Conservation (phyloP, 2,113 vertebrate genomes). For the Onychostruthus taczanowskii region DNA sequence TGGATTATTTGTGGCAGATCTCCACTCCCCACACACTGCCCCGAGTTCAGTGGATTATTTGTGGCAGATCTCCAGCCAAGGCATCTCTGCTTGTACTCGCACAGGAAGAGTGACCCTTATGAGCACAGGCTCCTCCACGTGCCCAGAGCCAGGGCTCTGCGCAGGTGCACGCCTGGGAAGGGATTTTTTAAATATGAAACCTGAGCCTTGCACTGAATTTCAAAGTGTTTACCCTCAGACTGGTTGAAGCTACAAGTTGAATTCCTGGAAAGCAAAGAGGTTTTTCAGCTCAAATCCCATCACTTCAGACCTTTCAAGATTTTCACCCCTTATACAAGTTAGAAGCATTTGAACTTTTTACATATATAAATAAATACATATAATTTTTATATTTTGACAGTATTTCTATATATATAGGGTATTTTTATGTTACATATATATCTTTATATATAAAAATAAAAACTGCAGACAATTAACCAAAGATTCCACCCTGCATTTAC, state of each 20-base stretch:
- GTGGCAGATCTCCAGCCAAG: slow-evolving; percentile 17
- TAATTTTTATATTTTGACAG: neutral
- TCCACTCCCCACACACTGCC: neutral
- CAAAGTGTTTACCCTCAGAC: neutral
- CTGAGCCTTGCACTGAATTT: neutral
- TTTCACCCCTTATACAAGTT: neutral
- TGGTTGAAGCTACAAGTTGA: neutral
- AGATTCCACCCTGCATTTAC: neutral
- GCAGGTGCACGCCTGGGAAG: fast-evolving
- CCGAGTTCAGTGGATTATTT: neutral
- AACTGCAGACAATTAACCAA: neutral
- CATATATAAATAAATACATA: neutral
- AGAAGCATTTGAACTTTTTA: neutral
- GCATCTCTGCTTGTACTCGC: neutral
- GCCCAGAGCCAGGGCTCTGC: neutral
- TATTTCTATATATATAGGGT: neutral
- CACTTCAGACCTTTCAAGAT: neutral
- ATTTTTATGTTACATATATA: neutral
- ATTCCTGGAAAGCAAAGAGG: slow-evolving; percentile 27
- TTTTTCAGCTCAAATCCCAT: neutral
- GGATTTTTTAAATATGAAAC: neutral
- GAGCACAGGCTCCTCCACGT: neutral
- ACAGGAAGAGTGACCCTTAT: neutral
- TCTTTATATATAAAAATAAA: neutral
- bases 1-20: too few relatives aligned